Percentiles rank a stretch among this genome's conserved stretches.
Evolutionary conservation across 2,797 vertebrate genomes (phyloP).

Genomic region (Melanotaenia boesemani): DNA sequence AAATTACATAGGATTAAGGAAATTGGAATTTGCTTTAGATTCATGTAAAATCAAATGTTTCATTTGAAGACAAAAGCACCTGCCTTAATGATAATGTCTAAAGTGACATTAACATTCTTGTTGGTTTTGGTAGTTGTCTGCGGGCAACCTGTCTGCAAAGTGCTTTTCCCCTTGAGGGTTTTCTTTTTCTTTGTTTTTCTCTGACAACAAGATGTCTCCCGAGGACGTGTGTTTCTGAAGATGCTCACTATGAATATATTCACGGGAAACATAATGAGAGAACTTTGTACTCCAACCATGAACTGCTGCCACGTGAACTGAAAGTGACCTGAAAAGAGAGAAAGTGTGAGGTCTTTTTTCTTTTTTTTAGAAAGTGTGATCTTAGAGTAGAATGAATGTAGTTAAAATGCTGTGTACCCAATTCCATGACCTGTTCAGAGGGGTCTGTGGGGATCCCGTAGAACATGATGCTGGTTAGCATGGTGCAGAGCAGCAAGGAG

Average conservation of each 20-base stretch:
- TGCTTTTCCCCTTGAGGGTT: conserved; percentile 49
- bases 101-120: conserved; percentile 72
- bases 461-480: conserved; percentile 96
- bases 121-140: conserved; percentile 34
- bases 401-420: conserved; percentile 82
- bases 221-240: conserved; percentile 85
- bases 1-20: background rate
- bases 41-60: no score
- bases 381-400: background rate
- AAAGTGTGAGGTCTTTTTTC: background rate
- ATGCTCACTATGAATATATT: conserved; percentile 94
- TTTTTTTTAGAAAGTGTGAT: background rate
- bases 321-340: conserved; percentile 83
- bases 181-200: conserved; percentile 69
- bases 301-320: conserved; percentile 95
- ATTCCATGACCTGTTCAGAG: conserved; percentile 92
- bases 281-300: conserved; percentile 93
- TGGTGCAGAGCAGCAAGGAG: conserved; percentile 93
- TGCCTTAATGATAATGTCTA: conserved; percentile 86
- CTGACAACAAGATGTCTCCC: conserved; percentile 58
- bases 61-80: background rate
- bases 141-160: conserved; percentile 50
- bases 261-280: conserved; percentile 94
- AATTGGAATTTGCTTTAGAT: background rate
- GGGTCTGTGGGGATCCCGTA: conserved; percentile 92